Evolutionary conservation across 2,888 invertebrate species (phyloP).

Genomic region (Melieria crassipennis): DNA sequence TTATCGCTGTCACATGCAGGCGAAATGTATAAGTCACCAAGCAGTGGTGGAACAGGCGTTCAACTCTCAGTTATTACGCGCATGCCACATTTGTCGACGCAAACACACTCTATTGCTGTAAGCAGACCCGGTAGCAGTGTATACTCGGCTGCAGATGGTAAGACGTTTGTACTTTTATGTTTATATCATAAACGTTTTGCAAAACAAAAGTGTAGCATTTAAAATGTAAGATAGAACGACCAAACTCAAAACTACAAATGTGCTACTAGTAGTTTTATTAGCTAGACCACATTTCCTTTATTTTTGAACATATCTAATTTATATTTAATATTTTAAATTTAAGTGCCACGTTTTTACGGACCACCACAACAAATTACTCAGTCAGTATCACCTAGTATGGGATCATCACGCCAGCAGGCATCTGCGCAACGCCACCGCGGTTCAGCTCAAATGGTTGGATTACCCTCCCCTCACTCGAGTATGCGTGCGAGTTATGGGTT

Average conservation of each 20-base stretch:
- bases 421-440: constrained; percentile 47
- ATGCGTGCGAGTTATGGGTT: constrained; percentile 63
- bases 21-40: constrained; percentile 67
- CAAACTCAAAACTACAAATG: too few species aligned
- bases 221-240: too few species aligned
- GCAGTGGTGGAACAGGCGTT: constrained; percentile 34
- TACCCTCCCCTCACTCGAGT: constrained; percentile 46
- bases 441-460: constrained; percentile 44
- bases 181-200: too few species aligned
- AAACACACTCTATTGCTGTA: constrained; percentile 34
- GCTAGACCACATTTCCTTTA: background rate
- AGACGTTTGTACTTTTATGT: constrained; percentile 7
- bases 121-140: constrained; percentile 42
- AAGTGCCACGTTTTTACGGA: constrained; percentile 56
- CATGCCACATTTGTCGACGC: constrained; percentile 67
- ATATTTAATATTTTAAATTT: background rate
- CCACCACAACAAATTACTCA: constrained; percentile 41
- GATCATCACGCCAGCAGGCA: constrained; percentile 37
- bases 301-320: background rate
- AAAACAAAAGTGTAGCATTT: too few species aligned
- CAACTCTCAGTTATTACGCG: constrained; percentile 72
- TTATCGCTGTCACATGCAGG: constrained; percentile 65
- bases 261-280: too few species aligned
- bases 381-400: background rate
- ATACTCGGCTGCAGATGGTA: constrained; percentile 51